Evolutionary conservation across 2,113 vertebrate species (phyloP).

Genomic region (Crotophaga sulcirostris): DNA sequence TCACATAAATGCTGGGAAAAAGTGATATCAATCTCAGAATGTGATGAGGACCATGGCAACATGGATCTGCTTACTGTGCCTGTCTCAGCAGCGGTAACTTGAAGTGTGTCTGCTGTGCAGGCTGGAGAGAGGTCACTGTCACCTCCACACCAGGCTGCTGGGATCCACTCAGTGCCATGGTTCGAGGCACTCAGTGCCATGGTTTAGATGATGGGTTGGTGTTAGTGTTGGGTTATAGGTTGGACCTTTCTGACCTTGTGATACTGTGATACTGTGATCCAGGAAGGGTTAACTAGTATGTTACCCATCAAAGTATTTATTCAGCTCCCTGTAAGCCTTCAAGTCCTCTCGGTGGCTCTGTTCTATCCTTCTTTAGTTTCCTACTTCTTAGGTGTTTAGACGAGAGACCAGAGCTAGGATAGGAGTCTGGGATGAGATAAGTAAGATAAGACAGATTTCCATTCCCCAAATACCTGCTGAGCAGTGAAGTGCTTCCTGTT

Average conservation of each 20-base stretch:
- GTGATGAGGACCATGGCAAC: not conserved
- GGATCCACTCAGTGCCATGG: too few species aligned
- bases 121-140: not conserved
- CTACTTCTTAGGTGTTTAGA: not conserved
- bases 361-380: not conserved
- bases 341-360: not conserved
- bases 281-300: not conserved
- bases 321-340: not conserved
- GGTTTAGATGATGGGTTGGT: too few species aligned
- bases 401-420: not conserved
- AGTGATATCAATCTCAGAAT: not conserved
- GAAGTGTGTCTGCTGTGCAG: accelerated
- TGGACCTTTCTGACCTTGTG: too few species aligned
- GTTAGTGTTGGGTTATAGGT: too few species aligned
- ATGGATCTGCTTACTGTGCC: not conserved
- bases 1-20: not conserved
- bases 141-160: not conserved
- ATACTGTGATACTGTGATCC: too few species aligned
- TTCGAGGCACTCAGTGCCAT: too few species aligned
- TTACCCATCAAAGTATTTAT: not conserved
- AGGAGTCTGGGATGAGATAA: not conserved
- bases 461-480: not conserved
- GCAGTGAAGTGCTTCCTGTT: not conserved
- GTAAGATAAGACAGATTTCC: not conserved
- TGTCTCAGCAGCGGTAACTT: not conserved